These are phyloP conservation scores for Conopomorpha cramerella DNA, from an alignment of 1,140 invertebrate genomes.

Conservation along the genomic window DNA sequence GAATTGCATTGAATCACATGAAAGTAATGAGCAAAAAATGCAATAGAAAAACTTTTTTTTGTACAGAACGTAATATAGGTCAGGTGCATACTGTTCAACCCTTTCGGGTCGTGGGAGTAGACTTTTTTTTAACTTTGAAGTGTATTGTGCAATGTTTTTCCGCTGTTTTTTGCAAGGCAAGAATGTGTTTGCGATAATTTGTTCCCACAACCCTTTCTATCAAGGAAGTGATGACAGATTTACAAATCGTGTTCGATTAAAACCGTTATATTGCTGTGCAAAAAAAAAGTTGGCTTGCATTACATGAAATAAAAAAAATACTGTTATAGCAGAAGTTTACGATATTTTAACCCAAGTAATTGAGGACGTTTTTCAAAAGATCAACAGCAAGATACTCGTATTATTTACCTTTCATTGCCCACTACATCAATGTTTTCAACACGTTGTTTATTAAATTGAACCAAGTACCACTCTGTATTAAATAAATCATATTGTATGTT, in stretches of 20 bases:
- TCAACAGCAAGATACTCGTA: too few relatives aligned
- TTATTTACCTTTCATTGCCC: too few relatives aligned
- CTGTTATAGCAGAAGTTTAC: too few relatives aligned
- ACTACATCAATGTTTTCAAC: too few relatives aligned
- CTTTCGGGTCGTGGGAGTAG: conserved; percentile 52
- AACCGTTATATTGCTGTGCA: conserved; percentile 23
- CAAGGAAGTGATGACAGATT: conserved; percentile 51
- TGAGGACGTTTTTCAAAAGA: too few relatives aligned
- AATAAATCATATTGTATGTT: too few relatives aligned
- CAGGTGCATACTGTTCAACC: conserved; percentile 44
- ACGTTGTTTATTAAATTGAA: too few relatives aligned
- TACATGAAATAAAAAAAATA: too few relatives aligned
- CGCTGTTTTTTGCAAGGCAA: conserved; percentile 29
- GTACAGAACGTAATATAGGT: conserved; percentile 47
- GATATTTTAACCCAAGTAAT: too few relatives aligned
- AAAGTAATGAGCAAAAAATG: conserved; percentile 40
- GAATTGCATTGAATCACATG: conserved; percentile 19
- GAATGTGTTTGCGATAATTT: conserved; percentile 57
- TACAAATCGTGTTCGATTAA: conserved; percentile 20
- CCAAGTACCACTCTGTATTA: too few relatives aligned
- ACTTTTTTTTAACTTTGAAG: conserved; percentile 13
- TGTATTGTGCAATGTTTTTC: conserved; percentile 41
- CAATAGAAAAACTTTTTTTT: conserved; percentile 38
- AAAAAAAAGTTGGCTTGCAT: too few relatives aligned
- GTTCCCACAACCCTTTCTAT: conserved; percentile 47